Evolutionary conservation across 2,888 invertebrate genomes (phyloP), one percentile per base, ranked within the genome.

Genomic region (Onthophagus sagittarius): DNA sequence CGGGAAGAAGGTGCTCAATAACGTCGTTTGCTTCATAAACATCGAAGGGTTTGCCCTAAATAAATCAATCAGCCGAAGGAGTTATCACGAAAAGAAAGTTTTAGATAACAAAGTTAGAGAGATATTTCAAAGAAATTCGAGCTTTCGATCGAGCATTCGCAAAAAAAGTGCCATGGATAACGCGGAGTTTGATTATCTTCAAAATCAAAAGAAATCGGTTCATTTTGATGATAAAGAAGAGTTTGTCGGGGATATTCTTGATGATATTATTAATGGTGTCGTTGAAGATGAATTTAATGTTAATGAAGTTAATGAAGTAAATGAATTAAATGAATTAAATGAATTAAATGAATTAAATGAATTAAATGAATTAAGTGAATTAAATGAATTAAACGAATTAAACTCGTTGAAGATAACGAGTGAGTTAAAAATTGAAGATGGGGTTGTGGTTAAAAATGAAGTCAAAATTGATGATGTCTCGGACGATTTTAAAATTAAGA

Each of bases 221-320:
- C 64, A 64, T 5, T 64, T 64, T 9, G 64, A 64, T 9, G 64
- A 64, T 31, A 32, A 31, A 23, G 15, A 62, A 23, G 32, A 67
- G n/a, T 74, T 74, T 53, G 69, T 72, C 13, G 32, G 69, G 13
- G 71, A 74, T 15, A 74, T 72, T 15, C 32, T 74, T 0, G 72
- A 73, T 23, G 74, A 73, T 6, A 72, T 74, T 63, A 70, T 72
- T 63, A 62, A 62, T 32, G 72, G 64, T 9, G 74, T 71, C 9
- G n/a, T 65, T 31, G 53, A 72, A 23, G 7, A 67, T 67, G 31
- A 65, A 23, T 14, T 1, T 65, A 23, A 6, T n/a, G 13, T n/a
- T 63, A 15, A 15, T 6, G 11, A 63, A 6, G 11, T 65, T 63
- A 63, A 5, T 14, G 11, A n/a, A 63, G 13, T n/a, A n/a, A n/a